phyloP scores from a whole-genome alignment of 35 echinoderm and acorn worm species.

The Chiridota heheva region DNA sequence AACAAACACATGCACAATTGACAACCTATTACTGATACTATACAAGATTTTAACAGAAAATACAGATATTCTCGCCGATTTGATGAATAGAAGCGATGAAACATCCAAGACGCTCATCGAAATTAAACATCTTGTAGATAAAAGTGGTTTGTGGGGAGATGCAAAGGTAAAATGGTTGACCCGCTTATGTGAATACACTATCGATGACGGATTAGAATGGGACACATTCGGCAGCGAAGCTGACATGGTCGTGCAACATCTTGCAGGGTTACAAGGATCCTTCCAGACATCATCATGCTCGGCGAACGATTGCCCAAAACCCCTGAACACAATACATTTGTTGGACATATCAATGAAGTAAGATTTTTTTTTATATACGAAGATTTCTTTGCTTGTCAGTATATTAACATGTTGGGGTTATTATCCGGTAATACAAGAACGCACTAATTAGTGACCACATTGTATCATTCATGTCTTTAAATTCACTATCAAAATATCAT shows the following conservation, averaged over 20 bases:
- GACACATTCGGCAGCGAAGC: not conserved
- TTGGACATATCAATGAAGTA: too few relatives aligned
- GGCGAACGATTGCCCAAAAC: too few relatives aligned
- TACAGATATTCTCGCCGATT: not conserved
- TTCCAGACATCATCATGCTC: not conserved
- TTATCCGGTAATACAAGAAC: too few relatives aligned
- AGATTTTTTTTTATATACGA: too few relatives aligned
- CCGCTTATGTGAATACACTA: not conserved
- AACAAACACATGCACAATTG: not conserved
- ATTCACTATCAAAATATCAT: too few relatives aligned
- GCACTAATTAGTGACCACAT: too few relatives aligned
- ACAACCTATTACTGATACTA: not conserved
- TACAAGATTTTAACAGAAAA: not conserved
- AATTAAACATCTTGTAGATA: not conserved
- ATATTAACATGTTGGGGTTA: too few relatives aligned
- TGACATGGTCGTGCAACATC: not conserved
- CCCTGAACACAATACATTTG: too few relatives aligned
- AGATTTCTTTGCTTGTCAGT: too few relatives aligned
- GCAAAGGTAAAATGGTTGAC: constrained; percentile 4
- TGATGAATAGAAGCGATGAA: too few relatives aligned
- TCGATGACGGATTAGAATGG: not conserved
- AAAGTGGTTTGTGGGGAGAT: not conserved
- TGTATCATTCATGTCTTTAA: too few relatives aligned
- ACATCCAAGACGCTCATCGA: not conserved
- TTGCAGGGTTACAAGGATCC: not conserved